Percentiles rank a stretch among this genome's conserved stretches.
Evolutionary conservation across 2,797 vertebrate species (phyloP).

Genomic region (Halcyon leucocephala): DNA sequence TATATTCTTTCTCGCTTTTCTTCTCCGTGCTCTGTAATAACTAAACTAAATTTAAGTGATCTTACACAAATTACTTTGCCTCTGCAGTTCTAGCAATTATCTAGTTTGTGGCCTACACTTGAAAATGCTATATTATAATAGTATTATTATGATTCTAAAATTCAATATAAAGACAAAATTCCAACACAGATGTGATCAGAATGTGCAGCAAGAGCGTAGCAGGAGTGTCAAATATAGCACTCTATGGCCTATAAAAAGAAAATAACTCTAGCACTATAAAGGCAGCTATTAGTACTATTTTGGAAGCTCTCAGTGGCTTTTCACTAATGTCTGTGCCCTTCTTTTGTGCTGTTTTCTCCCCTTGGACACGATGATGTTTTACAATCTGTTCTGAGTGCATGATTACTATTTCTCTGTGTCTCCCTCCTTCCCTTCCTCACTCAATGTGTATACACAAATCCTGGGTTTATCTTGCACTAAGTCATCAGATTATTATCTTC

Average conservation of each 20-base stretch:
- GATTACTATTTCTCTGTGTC: slow-evolving; percentile 59
- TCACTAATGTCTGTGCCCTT: slow-evolving; percentile 63
- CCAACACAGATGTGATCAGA: slow-evolving; percentile 40
- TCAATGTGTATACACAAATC: slow-evolving; percentile 34
- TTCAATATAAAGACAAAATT: slow-evolving; percentile 55
- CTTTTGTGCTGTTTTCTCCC: slow-evolving; percentile 63
- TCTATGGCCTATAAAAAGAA: slow-evolving; percentile 51
- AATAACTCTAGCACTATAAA: slow-evolving; percentile 48
- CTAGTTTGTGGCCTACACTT: slow-evolving; percentile 43
- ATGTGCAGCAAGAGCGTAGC: not conserved
- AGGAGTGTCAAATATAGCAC: slow-evolving; percentile 39
- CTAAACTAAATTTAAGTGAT: slow-evolving; percentile 45
- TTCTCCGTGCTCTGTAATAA: slow-evolving; percentile 37
- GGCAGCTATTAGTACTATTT: slow-evolving; percentile 71
- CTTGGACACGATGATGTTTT: slow-evolving; percentile 59
- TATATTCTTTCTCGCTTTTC: not conserved
- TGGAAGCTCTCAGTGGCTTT: slow-evolving; percentile 69
- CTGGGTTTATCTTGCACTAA: slow-evolving; percentile 37
- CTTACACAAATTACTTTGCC: slow-evolving; percentile 14
- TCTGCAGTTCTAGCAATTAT: slow-evolving; percentile 40
- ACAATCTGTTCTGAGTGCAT: slow-evolving; percentile 61
- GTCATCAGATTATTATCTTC: slow-evolving; percentile 41
- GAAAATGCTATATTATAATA: slow-evolving; percentile 24
- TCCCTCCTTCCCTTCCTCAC: slow-evolving; percentile 46
- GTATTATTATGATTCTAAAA: slow-evolving; percentile 45